These are phyloP conservation scores for Clarias magur DNA, from an alignment of 2,113 vertebrate genomes.

Conservation along the genomic window DNA sequence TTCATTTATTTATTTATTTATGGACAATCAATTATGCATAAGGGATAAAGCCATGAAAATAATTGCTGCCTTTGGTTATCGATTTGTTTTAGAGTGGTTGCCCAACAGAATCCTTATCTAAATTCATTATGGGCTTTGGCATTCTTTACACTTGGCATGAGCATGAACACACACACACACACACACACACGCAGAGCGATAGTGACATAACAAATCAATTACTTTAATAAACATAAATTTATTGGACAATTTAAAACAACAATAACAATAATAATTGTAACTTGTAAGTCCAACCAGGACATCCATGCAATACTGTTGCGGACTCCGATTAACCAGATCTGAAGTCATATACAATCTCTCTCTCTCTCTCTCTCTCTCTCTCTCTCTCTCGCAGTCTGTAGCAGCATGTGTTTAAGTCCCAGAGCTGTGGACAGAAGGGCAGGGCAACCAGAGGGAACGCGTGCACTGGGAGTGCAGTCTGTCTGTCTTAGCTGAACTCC, in stretches of 20 bases:
- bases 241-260: not conserved
- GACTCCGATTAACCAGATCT: too few relatives aligned
- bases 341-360: not conserved
- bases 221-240: not conserved
- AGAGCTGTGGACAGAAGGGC: constrained; percentile 37
- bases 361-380: constrained; percentile 26
- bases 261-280: not conserved
- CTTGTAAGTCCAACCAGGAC: too few relatives aligned
- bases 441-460: constrained; percentile 20
- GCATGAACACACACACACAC: not conserved
- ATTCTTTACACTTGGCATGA: not conserved
- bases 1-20: not conserved
- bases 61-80: not conserved
- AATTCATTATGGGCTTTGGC: constrained; percentile 19
- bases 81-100: not conserved
- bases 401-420: constrained; percentile 13
- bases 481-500: constrained; percentile 42
- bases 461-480: constrained; percentile 38
- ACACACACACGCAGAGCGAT: not conserved
- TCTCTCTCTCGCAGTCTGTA: not conserved
- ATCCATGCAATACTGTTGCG: too few relatives aligned
- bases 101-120: not conserved
- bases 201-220: not conserved
- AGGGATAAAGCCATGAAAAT: constrained; percentile 26
- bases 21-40: constrained; percentile 23